Percentiles rank a stretch among this genome's conserved stretches.
phyloP scores from a whole-genome alignment of 37 sponge, comb jelly and placozoan genomes.

The Geodia barretti region DNA sequence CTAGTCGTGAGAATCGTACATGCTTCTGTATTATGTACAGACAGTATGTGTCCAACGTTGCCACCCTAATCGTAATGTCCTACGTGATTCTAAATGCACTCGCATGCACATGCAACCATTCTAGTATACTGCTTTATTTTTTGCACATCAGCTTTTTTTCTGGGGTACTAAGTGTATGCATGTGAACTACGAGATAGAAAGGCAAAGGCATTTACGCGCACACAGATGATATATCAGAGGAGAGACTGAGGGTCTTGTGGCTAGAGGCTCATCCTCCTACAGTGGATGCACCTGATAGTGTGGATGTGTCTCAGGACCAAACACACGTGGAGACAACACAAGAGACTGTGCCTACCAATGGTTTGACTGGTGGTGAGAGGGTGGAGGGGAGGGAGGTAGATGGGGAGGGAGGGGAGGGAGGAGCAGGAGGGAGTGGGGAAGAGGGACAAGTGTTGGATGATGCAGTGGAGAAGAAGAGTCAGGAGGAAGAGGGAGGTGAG shows the following conservation, averaged over 20 bases:
- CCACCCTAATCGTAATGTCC: no score
- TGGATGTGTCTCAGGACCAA: not conserved
- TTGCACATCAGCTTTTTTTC: no score
- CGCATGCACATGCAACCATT: no score
- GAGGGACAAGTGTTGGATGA: constrained; percentile 31
- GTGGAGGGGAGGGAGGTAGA: constrained; percentile 4
- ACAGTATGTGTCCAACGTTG: no score
- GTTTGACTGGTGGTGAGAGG: not conserved
- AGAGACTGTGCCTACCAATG: not conserved
- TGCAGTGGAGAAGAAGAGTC: not conserved
- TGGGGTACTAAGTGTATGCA: not conserved
- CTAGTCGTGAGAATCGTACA: no score
- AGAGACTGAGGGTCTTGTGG: constrained; percentile 27
- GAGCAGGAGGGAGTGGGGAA: constrained; percentile 4
- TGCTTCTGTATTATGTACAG: no score
- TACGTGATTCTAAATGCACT: no score
- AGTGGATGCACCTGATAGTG: not conserved
- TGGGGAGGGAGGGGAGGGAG: not conserved
- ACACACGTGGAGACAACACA: not conserved
- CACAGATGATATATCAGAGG: constrained; percentile 52
- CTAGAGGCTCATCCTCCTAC: not conserved
- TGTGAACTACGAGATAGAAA: not conserved
- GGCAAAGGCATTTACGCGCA: not conserved
- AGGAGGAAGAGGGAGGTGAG: not conserved
- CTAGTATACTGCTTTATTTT: no score